Evolutionary conservation across 92 coral and sea anemone genomes (phyloP).

Genomic region (Porites lobata): DNA sequence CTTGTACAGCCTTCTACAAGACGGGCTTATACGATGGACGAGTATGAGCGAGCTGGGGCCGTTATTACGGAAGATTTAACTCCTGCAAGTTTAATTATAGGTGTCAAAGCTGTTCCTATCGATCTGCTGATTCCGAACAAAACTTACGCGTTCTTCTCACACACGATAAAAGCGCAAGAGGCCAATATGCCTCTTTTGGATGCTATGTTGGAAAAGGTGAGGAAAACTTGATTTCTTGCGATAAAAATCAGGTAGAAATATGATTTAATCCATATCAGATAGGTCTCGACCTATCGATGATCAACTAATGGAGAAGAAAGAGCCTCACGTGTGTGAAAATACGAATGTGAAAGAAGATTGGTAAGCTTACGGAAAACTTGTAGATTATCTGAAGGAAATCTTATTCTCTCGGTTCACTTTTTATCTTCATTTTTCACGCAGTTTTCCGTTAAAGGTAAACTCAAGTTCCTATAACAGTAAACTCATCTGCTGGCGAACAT

Average conservation of each 20-base stretch:
- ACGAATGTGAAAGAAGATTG: too few relatives aligned
- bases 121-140: conserved; percentile 88
- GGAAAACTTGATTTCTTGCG: background rate
- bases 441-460: too few relatives aligned
- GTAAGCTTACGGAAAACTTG: too few relatives aligned
- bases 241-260: background rate
- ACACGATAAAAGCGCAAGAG: conserved; percentile 97
- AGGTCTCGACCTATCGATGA: too few relatives aligned
- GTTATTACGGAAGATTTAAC: conserved; percentile 88
- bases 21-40: conserved; percentile 98
- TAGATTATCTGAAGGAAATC: too few relatives aligned
- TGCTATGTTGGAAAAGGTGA: conserved; percentile 96
- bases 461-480: too few relatives aligned
- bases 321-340: too few relatives aligned
- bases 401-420: too few relatives aligned
- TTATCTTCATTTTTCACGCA: too few relatives aligned
- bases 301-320: too few relatives aligned
- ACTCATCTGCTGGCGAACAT: too few relatives aligned
- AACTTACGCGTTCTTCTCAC: conserved; percentile 97
- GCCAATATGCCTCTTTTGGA: conserved; percentile 95
- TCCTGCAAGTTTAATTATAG: conserved; percentile 92
- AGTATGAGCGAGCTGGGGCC: conserved; percentile 96
- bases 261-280: too few relatives aligned
- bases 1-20: conserved; percentile 99
- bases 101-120: conserved; percentile 96